Conservation (phyloP, 1,140 invertebrate genomes). For the Diprion similis region DNA sequence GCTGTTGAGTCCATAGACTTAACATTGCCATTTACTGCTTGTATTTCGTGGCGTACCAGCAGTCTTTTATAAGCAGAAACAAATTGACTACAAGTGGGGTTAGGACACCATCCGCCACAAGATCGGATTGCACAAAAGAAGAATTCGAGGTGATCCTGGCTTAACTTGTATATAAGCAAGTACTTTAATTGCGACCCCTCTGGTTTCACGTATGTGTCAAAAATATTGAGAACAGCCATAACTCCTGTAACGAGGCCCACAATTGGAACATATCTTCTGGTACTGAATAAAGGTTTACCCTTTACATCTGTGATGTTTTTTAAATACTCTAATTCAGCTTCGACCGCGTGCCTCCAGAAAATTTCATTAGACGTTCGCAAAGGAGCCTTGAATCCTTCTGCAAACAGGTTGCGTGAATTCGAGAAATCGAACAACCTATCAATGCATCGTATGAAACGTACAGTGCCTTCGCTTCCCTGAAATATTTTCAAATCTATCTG, state of each 20-base stretch:
- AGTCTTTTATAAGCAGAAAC: constrained; percentile 31
- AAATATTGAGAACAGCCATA: constrained; percentile 3
- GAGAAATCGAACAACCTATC: constrained; percentile 18
- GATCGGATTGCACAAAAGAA: constrained; percentile 37
- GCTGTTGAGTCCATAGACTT: constrained; percentile 26
- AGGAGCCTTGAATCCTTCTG: constrained; percentile 33
- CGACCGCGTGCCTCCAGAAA: not conserved
- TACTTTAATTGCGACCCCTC: constrained; percentile 6
- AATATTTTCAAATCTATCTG: not conserved
- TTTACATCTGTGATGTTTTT: not conserved
- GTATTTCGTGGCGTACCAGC: constrained; percentile 28
- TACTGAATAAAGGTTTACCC: not conserved
- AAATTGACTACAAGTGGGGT: constrained; percentile 33
- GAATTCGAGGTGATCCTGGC: constrained; percentile 37
- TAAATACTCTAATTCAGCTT: not conserved
- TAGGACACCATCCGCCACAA: constrained; percentile 34
- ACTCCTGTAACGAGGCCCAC: constrained; percentile 1
- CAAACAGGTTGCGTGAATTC: constrained; percentile 22
- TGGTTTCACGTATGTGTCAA: not conserved
- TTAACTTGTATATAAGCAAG: constrained; percentile 28
- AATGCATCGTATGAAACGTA: not conserved
- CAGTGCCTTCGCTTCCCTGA: constrained; percentile 6
- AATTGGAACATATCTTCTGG: constrained; percentile 2
- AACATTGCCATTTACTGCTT: constrained; percentile 27
- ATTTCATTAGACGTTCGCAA: constrained; percentile 22